These are phyloP conservation scores for Stegana nigrithorax DNA, from an alignment of 2,888 invertebrate genomes.

Conservation along the genomic window DNA sequence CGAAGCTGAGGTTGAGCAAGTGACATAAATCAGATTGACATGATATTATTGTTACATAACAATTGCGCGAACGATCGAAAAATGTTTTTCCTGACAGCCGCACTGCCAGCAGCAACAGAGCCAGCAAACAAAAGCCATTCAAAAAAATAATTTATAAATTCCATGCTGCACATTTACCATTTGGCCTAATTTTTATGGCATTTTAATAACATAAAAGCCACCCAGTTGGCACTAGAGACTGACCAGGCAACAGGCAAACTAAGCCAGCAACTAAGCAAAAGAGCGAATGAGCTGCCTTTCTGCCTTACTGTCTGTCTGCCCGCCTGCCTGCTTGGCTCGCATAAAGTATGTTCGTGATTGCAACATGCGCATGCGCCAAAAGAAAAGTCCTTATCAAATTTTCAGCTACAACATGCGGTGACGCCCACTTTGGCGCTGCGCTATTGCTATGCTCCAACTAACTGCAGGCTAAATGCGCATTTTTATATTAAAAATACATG, in stretches of 20 bases:
- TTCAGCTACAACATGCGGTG: neutral
- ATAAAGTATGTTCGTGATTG: neutral
- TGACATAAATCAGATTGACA: constrained; percentile 56
- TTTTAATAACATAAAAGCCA: constrained; percentile 7
- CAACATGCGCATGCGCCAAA: neutral
- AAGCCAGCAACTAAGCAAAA: neutral
- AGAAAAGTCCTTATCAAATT: constrained; percentile 10
- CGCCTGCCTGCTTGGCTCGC: neutral
- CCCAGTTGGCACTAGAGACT: neutral
- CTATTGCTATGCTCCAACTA: neutral
- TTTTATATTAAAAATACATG: constrained; percentile 3
- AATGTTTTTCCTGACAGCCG: neutral
- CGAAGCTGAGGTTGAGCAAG: constrained; percentile 28
- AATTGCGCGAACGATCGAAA: constrained; percentile 3
- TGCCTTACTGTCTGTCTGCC: too few relatives aligned
- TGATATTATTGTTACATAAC: constrained; percentile 24
- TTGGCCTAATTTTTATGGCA: neutral
- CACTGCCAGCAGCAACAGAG: too few relatives aligned
- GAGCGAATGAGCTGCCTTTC: too few relatives aligned
- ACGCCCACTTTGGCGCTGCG: constrained; percentile 5
- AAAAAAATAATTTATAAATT: neutral
- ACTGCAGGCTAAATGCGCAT: too few relatives aligned
- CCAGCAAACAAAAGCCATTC: too few relatives aligned
- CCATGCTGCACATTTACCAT: neutral
- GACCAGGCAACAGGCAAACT: neutral